Conservation (phyloP, 1,140 invertebrate species). For the Oncopeltus fasciatus region DNA sequence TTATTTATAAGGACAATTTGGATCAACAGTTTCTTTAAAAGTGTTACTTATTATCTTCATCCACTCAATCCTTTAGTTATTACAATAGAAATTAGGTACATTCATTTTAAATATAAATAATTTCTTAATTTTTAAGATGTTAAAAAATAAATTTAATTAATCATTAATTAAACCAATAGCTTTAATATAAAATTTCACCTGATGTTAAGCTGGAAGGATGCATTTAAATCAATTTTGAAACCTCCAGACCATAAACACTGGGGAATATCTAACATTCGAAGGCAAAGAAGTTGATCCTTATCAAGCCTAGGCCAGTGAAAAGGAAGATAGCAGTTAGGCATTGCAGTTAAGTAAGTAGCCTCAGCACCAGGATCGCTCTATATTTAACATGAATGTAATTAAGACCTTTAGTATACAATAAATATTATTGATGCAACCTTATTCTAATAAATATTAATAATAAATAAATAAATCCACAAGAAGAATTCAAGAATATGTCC, state of each 20-base stretch:
- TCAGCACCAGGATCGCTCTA: conserved; percentile 48
- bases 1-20: too few species aligned
- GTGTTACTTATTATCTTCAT: too few species aligned
- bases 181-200: too few species aligned
- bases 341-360: conserved; percentile 56
- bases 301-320: conserved; percentile 91
- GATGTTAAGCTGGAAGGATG: conserved; percentile 83
- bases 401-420: not conserved
- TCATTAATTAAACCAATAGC: too few species aligned
- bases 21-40: too few species aligned
- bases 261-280: conserved; percentile 54
- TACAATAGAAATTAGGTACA: too few species aligned
- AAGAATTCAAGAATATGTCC: too few species aligned
- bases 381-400: too few species aligned
- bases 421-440: conserved; percentile 8
- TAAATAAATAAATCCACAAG: not conserved
- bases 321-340: conserved; percentile 75
- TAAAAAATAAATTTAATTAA: too few species aligned
- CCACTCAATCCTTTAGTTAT: too few species aligned
- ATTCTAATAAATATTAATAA: not conserved
- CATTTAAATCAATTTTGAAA: conserved; percentile 69
- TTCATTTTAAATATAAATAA: too few species aligned
- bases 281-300: conserved; percentile 74
- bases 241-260: conserved; percentile 86
- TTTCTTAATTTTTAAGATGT: too few species aligned